Evolutionary conservation across 37 sponge, comb jelly and placozoan genomes (phyloP).

Genomic region (Eunapius fragilis): DNA sequence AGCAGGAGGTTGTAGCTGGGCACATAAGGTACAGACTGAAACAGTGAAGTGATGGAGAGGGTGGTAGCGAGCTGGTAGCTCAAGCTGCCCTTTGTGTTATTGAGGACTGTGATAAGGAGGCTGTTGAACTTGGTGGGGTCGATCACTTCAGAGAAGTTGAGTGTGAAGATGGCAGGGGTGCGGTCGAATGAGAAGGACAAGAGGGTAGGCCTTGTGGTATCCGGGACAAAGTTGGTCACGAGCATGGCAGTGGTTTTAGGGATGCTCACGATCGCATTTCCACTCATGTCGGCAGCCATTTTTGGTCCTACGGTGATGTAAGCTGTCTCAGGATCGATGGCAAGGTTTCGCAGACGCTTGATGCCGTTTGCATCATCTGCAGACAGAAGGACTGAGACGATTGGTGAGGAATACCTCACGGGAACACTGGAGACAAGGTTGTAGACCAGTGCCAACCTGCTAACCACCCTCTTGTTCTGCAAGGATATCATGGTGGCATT

Average conservation of each 20-base stretch:
- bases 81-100: conserved; percentile 22
- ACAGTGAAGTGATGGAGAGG: conserved; percentile 28
- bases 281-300: conserved; percentile 47
- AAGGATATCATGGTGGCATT: conserved; percentile 39
- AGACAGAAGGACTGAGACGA: conserved; percentile 64
- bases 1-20: conserved; percentile 72
- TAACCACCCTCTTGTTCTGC: conserved; percentile 61
- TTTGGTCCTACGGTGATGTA: conserved; percentile 45
- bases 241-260: conserved; percentile 10
- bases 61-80: conserved; percentile 41
- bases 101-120: conserved; percentile 72
- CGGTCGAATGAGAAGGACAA: conserved; percentile 80
- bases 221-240: conserved; percentile 49
- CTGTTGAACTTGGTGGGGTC: conserved; percentile 67
- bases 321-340: conserved; percentile 64
- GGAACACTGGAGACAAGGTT: conserved; percentile 35
- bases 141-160: conserved; percentile 91
- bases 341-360: conserved; percentile 66
- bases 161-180: conserved; percentile 56
- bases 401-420: conserved; percentile 6
- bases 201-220: conserved; percentile 68
- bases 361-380: conserved; percentile 83
- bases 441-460: conserved; percentile 25
- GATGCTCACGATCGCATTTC: conserved; percentile 46
- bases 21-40: conserved; percentile 13